Evolutionary conservation across 2,797 vertebrate genomes (phyloP).

Genomic region (Catamblyrhynchus diadema): DNA sequence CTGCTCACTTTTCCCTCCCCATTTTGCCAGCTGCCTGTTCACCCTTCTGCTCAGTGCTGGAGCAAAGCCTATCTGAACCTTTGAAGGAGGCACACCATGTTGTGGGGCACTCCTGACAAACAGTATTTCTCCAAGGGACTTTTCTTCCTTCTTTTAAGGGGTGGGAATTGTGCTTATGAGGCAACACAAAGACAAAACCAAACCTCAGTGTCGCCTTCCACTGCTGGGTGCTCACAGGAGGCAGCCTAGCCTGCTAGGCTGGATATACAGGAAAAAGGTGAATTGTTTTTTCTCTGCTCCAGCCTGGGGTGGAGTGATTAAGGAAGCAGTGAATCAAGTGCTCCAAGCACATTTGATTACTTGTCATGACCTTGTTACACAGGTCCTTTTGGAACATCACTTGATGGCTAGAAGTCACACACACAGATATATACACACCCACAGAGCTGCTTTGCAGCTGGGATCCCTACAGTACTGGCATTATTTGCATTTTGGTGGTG

Average conservation of each 20-base stretch:
- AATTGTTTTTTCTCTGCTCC: background rate
- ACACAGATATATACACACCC: no score
- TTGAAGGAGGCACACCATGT: rapidly evolving
- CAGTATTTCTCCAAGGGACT: background rate
- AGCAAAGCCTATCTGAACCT: background rate
- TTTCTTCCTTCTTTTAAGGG: background rate
- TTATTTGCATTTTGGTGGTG: background rate
- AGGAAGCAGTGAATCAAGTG: background rate
- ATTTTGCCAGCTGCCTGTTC: background rate
- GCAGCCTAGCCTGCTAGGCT: background rate
- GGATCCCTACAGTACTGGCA: background rate
- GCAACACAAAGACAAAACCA: background rate
- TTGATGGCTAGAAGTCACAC: background rate
- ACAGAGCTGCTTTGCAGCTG: background rate
- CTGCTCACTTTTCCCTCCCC: background rate
- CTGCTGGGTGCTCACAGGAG: background rate
- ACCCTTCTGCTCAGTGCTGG: rapidly evolving
- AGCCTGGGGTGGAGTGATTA: background rate
- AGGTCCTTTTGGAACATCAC: background rate
- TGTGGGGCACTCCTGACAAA: background rate
- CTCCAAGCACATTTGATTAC: background rate
- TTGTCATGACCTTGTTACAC: background rate
- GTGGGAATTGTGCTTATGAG: rapidly evolving
- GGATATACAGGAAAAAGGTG: background rate
- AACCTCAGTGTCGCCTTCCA: background rate